A percentile compares a stretch with the other conserved stretches of the same genome.
Evolutionary conservation across 2,888 invertebrate species (phyloP).

Genomic region (Aquatica leii): DNA sequence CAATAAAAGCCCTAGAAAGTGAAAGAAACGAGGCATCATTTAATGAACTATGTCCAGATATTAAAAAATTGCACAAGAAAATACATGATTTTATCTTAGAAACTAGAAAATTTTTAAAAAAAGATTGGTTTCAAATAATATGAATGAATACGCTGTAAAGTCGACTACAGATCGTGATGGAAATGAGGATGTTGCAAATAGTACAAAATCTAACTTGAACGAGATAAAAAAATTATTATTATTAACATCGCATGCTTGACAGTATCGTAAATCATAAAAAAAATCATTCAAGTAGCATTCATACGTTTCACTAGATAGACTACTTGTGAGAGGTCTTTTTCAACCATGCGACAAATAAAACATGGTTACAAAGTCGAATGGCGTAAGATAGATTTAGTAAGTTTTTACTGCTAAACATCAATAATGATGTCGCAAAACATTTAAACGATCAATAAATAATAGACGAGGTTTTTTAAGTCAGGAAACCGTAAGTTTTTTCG

Average conservation of each 20-base stretch:
- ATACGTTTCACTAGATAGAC: no score
- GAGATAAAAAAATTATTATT: no score
- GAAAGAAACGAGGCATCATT: constrained; percentile 12
- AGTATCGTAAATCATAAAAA: constrained; percentile 10
- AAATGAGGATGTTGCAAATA: no score
- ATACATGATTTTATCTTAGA: constrained; percentile 8
- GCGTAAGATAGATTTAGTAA: constrained; percentile 13
- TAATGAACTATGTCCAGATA: constrained; percentile 6
- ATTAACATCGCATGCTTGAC: constrained; percentile 3
- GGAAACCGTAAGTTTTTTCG: constrained; percentile 14
- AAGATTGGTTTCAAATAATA: constrained; percentile 1
- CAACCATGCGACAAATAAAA: constrained; percentile 11
- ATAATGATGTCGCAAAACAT: constrained; percentile 6
- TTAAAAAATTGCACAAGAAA: constrained; percentile 8
- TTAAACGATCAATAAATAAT: background rate
- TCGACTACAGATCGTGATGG: no score
- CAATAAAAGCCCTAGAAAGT: no score
- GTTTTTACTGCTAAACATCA: constrained; percentile 5
- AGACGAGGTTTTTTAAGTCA: constrained; percentile 11
- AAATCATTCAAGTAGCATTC: constrained; percentile 9
- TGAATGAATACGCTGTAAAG: no score
- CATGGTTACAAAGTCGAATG: background rate
- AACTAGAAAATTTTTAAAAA: constrained; percentile 4
- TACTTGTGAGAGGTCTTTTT: constrained; percentile 17
- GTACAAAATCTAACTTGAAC: no score